Conservation (phyloP, 2,113 vertebrate genomes). For the Percina caprodes region DNA sequence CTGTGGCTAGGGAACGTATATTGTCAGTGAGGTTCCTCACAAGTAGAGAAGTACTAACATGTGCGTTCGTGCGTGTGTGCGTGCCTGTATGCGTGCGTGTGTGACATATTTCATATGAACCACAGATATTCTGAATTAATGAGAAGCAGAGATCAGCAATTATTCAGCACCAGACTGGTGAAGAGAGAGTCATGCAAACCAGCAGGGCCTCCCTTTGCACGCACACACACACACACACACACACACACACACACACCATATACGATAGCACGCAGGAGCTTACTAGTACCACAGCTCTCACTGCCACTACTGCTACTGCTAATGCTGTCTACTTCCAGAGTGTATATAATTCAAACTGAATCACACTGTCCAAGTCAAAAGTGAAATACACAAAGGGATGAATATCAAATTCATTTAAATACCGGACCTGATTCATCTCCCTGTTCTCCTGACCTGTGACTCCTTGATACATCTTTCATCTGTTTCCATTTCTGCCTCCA, state of each 20-base stretch:
- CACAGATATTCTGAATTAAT: slow-evolving; percentile 42
- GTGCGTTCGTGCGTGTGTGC: slow-evolving; percentile 18
- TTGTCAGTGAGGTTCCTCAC: background rate
- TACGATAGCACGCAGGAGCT: background rate
- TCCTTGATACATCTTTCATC: background rate
- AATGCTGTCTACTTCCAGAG: no score
- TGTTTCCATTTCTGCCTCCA: background rate
- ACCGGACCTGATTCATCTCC: background rate
- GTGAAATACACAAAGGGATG: background rate
- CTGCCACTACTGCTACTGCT: no score
- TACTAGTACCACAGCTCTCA: background rate
- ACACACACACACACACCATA: background rate
- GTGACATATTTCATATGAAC: slow-evolving; percentile 31
- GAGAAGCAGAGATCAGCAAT: slow-evolving; percentile 53
- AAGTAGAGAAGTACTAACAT: background rate
- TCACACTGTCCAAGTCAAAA: background rate
- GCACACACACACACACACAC: background rate
- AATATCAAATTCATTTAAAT: background rate
- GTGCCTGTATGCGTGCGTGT: background rate
- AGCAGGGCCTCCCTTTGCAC: background rate
- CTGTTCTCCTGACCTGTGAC: background rate
- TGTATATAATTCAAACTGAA: no score
- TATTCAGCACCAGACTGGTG: slow-evolving; percentile 49
- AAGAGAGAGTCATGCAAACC: slow-evolving; percentile 28
- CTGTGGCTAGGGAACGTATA: background rate